Conservation (phyloP, 2,113 vertebrate genomes). For the Crotalus helleri region DNA sequence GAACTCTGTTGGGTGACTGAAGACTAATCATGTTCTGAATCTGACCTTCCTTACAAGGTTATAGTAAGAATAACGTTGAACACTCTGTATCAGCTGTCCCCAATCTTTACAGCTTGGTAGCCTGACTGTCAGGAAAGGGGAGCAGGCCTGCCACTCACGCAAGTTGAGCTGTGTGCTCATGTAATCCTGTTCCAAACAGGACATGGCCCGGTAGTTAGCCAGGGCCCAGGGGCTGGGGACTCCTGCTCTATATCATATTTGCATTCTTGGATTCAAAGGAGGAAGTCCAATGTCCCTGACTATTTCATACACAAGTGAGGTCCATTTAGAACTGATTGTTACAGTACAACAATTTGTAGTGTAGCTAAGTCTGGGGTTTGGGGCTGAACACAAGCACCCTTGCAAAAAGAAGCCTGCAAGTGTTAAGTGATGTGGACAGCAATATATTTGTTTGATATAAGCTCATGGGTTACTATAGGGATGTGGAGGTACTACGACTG, state of each 20-base stretch:
- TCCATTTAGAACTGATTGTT: background rate
- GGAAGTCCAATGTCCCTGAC: background rate
- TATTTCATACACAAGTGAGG: background rate
- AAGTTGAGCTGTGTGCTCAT: background rate
- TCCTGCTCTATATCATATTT: background rate
- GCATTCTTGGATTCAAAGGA: background rate
- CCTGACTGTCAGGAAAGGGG: background rate
- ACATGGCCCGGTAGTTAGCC: background rate
- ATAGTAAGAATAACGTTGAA: background rate
- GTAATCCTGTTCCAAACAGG: background rate
- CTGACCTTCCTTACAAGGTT: background rate
- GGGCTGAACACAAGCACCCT: background rate
- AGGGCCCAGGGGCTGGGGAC: background rate
- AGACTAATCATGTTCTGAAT: background rate
- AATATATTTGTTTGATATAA: background rate
- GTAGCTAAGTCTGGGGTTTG: background rate
- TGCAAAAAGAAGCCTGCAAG: background rate
- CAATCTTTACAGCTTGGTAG: background rate
- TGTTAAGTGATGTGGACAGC: background rate
- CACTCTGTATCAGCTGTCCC: background rate
- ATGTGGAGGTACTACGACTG: background rate
- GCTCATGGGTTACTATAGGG: background rate
- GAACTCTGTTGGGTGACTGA: background rate
- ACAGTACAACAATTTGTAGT: background rate
- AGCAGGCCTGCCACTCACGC: background rate